These are phyloP conservation scores for Bombus balteatus DNA, from an alignment of 1,140 invertebrate genomes.

Conservation along the genomic window DNA sequence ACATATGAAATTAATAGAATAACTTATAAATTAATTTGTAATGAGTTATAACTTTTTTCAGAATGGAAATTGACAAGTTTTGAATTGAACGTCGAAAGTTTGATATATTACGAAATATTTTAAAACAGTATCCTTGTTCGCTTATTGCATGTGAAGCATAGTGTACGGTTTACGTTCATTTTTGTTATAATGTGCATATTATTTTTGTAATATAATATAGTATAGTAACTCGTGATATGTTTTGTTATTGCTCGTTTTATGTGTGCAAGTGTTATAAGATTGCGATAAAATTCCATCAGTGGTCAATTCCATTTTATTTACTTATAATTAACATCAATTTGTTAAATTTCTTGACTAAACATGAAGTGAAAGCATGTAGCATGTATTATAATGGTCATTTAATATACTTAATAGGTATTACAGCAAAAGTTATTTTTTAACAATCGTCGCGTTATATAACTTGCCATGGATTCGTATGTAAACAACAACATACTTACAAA, in stretches of 20 bases:
- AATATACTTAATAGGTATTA: not conserved
- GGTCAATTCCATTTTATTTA: not conserved
- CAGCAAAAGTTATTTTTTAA: not conserved
- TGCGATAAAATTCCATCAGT: not conserved
- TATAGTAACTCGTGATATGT: not conserved
- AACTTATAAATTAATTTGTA: not conserved
- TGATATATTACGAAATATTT: not conserved
- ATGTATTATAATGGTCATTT: not conserved
- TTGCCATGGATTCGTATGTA: not conserved
- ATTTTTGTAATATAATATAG: not conserved
- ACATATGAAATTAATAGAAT: not conserved
- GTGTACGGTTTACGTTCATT: not conserved
- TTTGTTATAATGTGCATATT: not conserved
- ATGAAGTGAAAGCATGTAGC: not conserved
- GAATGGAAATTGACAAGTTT: not conserved
- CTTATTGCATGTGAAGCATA: conserved; percentile 12
- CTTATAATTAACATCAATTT: not conserved
- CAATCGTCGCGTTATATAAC: not conserved
- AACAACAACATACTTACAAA: not conserved
- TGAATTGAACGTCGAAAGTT: not conserved
- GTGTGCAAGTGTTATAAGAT: not conserved
- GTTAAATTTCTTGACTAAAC: not conserved
- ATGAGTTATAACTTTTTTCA: conserved; percentile 24
- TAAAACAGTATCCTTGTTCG: not conserved
- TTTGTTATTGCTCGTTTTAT: not conserved